phyloP scores from a whole-genome alignment of 2,797 vertebrate genomes.

The Coccyzus lansbergi region DNA sequence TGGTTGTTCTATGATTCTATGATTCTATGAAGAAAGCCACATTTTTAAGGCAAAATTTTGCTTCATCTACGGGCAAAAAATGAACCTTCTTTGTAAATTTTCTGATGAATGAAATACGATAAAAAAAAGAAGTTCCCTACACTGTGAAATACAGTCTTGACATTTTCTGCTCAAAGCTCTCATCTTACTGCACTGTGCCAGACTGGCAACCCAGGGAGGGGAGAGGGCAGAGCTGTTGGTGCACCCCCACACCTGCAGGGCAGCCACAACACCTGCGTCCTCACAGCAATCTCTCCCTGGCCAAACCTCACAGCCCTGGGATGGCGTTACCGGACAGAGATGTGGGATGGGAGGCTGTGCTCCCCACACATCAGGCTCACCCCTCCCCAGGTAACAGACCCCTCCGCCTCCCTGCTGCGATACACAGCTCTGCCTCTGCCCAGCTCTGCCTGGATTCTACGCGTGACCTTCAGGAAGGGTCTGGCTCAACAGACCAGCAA shows the following conservation, averaged over 20 bases:
- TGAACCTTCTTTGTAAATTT: no score
- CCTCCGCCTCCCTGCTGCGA: background rate
- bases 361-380: no score
- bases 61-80: background rate
- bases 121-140: no score
- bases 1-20: no score
- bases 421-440: no score
- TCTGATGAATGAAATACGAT: background rate
- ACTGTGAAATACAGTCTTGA: background rate
- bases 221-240: background rate
- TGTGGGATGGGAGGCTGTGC: fast-evolving
- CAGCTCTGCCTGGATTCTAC: background rate
- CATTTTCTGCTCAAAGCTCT: background rate
- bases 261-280: background rate
- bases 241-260: background rate
- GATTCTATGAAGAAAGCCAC: background rate
- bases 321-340: fast-evolving
- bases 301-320: background rate
- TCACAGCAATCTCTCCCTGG: background rate
- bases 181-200: background rate
- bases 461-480: background rate
- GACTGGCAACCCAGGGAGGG: background rate
- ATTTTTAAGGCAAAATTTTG: background rate
- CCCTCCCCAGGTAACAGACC: background rate
- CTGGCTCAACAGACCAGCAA: background rate